A percentile compares a stretch with the other conserved stretches of the same genome.
Conservation (phyloP, 2,797 vertebrate genomes). For the Neopelma chrysocephalum region DNA sequence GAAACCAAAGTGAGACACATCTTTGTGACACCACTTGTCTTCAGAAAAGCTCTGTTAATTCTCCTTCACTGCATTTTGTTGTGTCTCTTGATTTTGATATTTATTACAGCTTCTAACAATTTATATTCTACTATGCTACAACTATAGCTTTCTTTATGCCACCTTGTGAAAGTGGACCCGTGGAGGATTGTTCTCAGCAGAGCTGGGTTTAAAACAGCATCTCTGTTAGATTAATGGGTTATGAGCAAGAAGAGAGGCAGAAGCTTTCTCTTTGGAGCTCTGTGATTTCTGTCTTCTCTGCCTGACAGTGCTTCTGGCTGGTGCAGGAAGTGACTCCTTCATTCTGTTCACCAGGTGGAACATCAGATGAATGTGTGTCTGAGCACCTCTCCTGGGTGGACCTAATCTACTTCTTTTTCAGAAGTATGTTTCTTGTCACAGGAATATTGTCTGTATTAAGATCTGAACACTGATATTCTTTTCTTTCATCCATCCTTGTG, state of each 20-base stretch:
- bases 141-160: background rate
- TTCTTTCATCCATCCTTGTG: rapidly evolving
- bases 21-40: background rate
- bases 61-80: background rate
- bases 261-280: background rate
- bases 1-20: background rate
- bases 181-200: background rate
- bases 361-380: rapidly evolving
- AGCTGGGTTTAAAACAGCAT: background rate
- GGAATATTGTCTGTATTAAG: background rate
- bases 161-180: background rate
- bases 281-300: background rate
- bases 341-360: background rate
- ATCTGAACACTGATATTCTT: background rate
- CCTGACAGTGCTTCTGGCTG: background rate
- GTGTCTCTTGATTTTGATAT: background rate
- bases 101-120: background rate
- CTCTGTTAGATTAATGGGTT: background rate
- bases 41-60: background rate
- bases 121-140: background rate
- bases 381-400: background rate
- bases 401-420: background rate
- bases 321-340: background rate
- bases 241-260: background rate
- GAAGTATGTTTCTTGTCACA: background rate